A percentile compares a stretch with the other conserved stretches of the same genome.
Conservation (phyloP, 1,140 invertebrate genomes). For the Aphis craccivora region DNA sequence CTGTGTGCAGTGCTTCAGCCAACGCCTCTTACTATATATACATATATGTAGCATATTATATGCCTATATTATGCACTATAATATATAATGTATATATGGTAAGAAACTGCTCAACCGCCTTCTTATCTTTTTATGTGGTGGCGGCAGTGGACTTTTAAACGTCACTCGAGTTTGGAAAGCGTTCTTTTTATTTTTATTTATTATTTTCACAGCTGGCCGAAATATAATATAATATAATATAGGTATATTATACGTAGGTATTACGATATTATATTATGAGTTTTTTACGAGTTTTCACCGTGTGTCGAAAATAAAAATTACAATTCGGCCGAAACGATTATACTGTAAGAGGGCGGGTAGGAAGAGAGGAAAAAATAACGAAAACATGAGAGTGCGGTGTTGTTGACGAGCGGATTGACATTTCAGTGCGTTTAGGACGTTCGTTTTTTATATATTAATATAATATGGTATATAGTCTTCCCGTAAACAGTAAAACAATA, state of each 20-base stretch:
- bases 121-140: slow-evolving; percentile 37
- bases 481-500: neutral
- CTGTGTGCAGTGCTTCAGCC: neutral
- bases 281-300: slow-evolving; percentile 22
- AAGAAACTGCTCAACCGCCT: slow-evolving; percentile 22
- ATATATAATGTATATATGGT: neutral
- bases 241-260: neutral
- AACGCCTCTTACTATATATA: slow-evolving; percentile 43
- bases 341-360: too few relatives aligned
- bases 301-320: slow-evolving; percentile 7
- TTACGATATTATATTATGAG: neutral
- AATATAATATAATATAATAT: neutral
- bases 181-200: slow-evolving; percentile 16
- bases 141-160: slow-evolving; percentile 30
- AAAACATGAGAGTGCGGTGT: neutral
- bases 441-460: neutral
- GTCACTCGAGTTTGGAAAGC: neutral
- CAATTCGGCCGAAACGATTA: slow-evolving; percentile 13
- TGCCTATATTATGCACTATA: neutral
- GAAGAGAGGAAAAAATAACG: neutral
- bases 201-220: slow-evolving; percentile 2
- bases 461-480: neutral
- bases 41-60: neutral
- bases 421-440: neutral
- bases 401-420: neutral